These are phyloP conservation scores for Sparus aurata DNA, from an alignment of 2,797 vertebrate species.

Conservation along the genomic window DNA sequence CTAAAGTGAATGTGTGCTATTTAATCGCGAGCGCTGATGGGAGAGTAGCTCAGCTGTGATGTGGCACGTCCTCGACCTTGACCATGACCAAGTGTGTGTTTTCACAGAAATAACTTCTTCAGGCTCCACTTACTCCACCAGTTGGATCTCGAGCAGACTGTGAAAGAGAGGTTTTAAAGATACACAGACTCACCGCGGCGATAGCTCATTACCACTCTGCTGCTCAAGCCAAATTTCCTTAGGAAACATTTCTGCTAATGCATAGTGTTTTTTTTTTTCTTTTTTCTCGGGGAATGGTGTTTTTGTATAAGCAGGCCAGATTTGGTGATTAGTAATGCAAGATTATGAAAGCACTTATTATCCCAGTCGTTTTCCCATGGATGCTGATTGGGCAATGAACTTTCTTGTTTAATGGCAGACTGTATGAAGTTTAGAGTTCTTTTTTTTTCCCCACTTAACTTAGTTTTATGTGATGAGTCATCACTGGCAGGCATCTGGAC, in stretches of 20 bases:
- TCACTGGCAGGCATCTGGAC: background rate
- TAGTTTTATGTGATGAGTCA: conserved; percentile 38
- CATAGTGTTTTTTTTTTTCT: too few species aligned
- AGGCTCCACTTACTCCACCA: conserved; percentile 61
- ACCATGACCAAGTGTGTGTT: conserved; percentile 37
- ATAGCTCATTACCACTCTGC: conserved; percentile 50
- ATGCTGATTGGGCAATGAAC: conserved; percentile 2
- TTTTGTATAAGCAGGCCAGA: conserved; percentile 15
- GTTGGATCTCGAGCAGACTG: conserved; percentile 36
- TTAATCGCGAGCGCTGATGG: conserved; percentile 45
- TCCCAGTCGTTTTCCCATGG: background rate
- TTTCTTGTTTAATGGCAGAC: background rate
- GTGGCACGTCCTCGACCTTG: conserved; percentile 54
- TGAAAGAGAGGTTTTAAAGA: conserved; percentile 41
- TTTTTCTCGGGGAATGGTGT: background rate
- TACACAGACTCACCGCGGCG: conserved; percentile 1
- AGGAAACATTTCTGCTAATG: conserved; percentile 32
- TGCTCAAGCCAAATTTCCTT: conserved; percentile 27
- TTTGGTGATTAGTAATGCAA: conserved; percentile 19
- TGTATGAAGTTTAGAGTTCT: conserved; percentile 17
- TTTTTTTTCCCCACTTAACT: conserved; percentile 1
- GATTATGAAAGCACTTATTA: conserved; percentile 14
- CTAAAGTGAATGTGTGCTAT: background rate
- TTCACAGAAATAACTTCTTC: conserved; percentile 65
- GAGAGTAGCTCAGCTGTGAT: conserved; percentile 39